Base-by-base conservation (phyloP, 2,888 invertebrate species). In the Onthophagus sagittarius region DNA sequence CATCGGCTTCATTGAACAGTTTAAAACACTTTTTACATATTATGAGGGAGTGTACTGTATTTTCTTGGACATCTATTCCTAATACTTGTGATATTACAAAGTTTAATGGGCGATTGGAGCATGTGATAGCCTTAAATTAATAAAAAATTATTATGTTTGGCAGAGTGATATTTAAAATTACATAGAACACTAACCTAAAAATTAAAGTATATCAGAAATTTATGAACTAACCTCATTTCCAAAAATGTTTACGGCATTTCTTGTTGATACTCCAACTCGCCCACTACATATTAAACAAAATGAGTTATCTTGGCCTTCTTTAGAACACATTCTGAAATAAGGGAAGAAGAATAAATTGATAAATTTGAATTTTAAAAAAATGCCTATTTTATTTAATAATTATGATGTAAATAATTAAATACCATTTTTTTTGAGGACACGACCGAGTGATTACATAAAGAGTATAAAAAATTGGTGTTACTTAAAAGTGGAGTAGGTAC, bases 1-100 rank as follows among this genome's bases (percentile, higher is more conserved):
- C 88, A 75, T 91, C 91, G 77, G 89, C 89, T 83, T 93, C 92
- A 15, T 88, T 85, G 70, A 91, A 87, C 5, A 88, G 80, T 80
- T 89, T 89, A 77, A 87, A 89, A 81, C 93, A 94, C 78, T 91
- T 92, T 80, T 89, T 90, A 82, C 93, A 94, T 1, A 93, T 81
- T 14, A 89, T 83, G 69, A 85, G 85, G 0, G 89, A 87, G 75
- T 90, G 90, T 0, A 87, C 87, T 62, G 82, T 84, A 0, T 88
- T 86, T 77, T 89, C 87, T 5, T 83, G 84, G 0, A 92, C 78
- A 0, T 87, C 85, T 72, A 82, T 85, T 69, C 87, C 86, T 23
- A 90, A 80, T 13, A 89, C 83, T 69, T 85, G 81, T 70, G 85
- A 84, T 75, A 90, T 85, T 7, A 86, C 83, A 70, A 85, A 83